phyloP scores from a whole-genome alignment of 2,888 invertebrate species.

The Blastobasis lacticolella region DNA sequence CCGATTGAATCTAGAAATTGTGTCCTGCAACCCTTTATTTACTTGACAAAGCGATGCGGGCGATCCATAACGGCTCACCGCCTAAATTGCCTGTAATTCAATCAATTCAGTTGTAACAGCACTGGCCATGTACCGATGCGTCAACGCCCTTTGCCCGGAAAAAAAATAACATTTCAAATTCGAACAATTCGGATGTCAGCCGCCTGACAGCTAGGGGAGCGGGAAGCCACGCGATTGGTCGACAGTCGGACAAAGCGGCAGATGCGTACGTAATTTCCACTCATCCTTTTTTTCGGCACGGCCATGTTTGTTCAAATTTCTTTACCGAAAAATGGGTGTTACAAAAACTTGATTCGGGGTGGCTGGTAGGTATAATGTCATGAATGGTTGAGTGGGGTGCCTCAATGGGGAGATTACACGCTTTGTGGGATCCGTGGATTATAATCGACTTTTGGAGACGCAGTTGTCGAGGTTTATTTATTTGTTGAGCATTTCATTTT shows the following conservation, averaged over 20 bases:
- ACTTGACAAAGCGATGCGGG: slow-evolving; percentile 15
- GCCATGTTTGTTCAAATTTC: slow-evolving; percentile 66
- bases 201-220: slow-evolving; percentile 70
- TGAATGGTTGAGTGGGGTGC: no score
- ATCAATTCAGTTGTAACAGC: slow-evolving; percentile 66
- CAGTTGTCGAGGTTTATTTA: no score
- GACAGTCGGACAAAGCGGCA: slow-evolving; percentile 67
- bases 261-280: slow-evolving; percentile 46
- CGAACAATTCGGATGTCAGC: slow-evolving; percentile 51
- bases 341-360: slow-evolving; percentile 9
- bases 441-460: no score
- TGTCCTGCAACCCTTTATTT: background rate
- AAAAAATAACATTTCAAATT: slow-evolving; percentile 60
- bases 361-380: no score
- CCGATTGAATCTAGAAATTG: no score
- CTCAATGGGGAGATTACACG: no score
- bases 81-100: slow-evolving; percentile 66
- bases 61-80: slow-evolving; percentile 53
- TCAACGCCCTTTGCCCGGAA: slow-evolving; percentile 56
- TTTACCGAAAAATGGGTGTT: slow-evolving; percentile 47
- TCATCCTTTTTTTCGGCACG: slow-evolving; percentile 36
- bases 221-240: slow-evolving; percentile 56
- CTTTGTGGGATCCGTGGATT: no score
- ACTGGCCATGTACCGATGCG: slow-evolving; percentile 56
- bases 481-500: no score